These are phyloP conservation scores for Parauchenoglanis punctatus DNA, from an alignment of 2,797 vertebrate species.

Conservation along the genomic window DNA sequence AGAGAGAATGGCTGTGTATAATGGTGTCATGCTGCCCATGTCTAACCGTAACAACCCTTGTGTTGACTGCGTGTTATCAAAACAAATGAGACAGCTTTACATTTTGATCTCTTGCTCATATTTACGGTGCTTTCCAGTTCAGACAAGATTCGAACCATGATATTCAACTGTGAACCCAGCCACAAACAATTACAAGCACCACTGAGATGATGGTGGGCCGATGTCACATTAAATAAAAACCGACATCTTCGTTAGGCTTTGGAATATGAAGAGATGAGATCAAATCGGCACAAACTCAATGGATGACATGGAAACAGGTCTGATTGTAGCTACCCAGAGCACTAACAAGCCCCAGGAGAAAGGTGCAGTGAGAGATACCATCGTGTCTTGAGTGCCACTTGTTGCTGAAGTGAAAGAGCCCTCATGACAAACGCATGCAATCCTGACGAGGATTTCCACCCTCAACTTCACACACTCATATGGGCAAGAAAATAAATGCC, in stretches of 20 bases:
- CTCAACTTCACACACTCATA: slow-evolving; percentile 38
- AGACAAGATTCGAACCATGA: slow-evolving; percentile 20
- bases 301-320: slow-evolving; percentile 3
- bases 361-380: slow-evolving; percentile 65
- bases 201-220: background rate
- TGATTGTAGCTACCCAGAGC: slow-evolving; percentile 24
- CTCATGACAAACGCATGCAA: slow-evolving; percentile 74
- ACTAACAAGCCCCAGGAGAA: slow-evolving; percentile 18
- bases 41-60: background rate
- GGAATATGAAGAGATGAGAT: slow-evolving; percentile 22
- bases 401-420: slow-evolving; percentile 73
- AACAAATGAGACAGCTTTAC: background rate
- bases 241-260: slow-evolving; percentile 5
- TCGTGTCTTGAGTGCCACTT: slow-evolving; percentile 76
- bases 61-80: background rate
- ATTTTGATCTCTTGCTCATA: background rate
- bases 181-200: slow-evolving; percentile 22
- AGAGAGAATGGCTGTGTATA: background rate
- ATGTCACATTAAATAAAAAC: slow-evolving; percentile 33
- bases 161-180: background rate
- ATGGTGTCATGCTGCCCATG: background rate
- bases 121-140: slow-evolving; percentile 52
- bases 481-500: slow-evolving; percentile 35
- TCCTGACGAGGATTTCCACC: slow-evolving; percentile 46
- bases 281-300: background rate